Base-by-base conservation (phyloP, 2,113 vertebrate species). In the Stigmatopora argus region DNA sequence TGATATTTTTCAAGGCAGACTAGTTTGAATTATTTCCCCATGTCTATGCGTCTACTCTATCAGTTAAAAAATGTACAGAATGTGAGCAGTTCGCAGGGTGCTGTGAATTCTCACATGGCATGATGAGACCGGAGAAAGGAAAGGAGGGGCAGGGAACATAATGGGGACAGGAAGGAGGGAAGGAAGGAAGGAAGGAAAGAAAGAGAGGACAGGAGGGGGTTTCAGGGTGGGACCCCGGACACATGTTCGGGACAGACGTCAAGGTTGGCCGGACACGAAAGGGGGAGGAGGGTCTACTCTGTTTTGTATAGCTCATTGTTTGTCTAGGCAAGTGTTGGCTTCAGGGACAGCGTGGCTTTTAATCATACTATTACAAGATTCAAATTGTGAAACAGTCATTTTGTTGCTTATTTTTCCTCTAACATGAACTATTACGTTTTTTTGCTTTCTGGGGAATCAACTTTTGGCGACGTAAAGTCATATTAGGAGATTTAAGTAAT, bases 61-160 rank as follows among this genome's bases (percentile, higher is more conserved):
- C 49, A 10, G 3, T 55, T 7, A 44, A 48, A 47, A 48, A 48
- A 23, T 51, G 26, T 53, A 21, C 14, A 35, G 31, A 18, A 5
- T 15, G 9, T 35, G n/a, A 59, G 18, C 4, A n/a, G n/a, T 5
- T 58, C 66, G 21, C 64, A 68, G 46, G 7, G 35, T 65, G 60
- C 72, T 85, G 81, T 78, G 66, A 76, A 64, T 75, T 78, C 73
- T 85, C 78, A 79, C 84, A 80, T 69, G 62, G 58, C 47, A 73
- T 55, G 61, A 67, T 67, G 71, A 23, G 69, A 81, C 51, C 73
- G 77, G 69, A 63, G 62, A 1, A 1, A 23, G 65, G 48, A 52
- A 46, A 57, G 62, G 4, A 1, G 46, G 65, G 48, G 55, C 41
- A 53, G 62, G 46, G 34, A 64, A 64, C 62, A 12, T 71, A 53